Base-by-base conservation (phyloP, 1,140 invertebrate genomes). In the Megalonaias nervosa region DNA sequence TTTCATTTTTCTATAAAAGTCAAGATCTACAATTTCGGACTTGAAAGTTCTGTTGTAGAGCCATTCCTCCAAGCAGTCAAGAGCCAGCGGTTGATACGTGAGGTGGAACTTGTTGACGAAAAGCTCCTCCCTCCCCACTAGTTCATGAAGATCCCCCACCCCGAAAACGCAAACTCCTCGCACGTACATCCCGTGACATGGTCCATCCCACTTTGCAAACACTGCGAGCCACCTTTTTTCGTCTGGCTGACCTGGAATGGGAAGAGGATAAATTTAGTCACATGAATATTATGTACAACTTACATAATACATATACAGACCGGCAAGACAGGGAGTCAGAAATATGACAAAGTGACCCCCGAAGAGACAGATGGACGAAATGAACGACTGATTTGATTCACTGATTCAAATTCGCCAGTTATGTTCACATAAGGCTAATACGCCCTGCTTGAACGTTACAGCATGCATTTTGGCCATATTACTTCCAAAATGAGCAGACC, bases 61-160 rank as follows among this genome's bases (percentile, higher is more conserved):
- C 81, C 83, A 87, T 67, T 88, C 82, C 71, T 87, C 85, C 38
- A 90, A 65, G 80, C 89, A 90, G 58, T 88, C 77, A 13, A 87
- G 70, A 1, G 83, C 84, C 19, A 83, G 59, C 0, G 83, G 86
- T 67, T 90, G 82, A 76, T 77, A 84, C 15, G 83, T 75, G 14
- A 80, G 16, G 64, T 85, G 82, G 67, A 88, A 88, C 73, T 89
- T 89, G 77, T 89, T 89, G 17, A 81, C 87, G 71, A 89, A 89
- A 19, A 88, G 68, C 62, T 88, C 79, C 60, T 77, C 71, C 26
- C 82, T 74, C 12, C 15, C 21, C 1, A 82, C 64, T 0, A 89
- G 74, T 21, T 65, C 60, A 1, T 80, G 74, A 3, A 90, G 67
- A 73, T 89, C 86, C 16, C 81, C 82, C 11, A 86, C 78, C 15